Evolutionary conservation across 2,797 vertebrate genomes (phyloP), one percentile per base, ranked within the genome.

Genomic region (Nannoperca obscura): DNA sequence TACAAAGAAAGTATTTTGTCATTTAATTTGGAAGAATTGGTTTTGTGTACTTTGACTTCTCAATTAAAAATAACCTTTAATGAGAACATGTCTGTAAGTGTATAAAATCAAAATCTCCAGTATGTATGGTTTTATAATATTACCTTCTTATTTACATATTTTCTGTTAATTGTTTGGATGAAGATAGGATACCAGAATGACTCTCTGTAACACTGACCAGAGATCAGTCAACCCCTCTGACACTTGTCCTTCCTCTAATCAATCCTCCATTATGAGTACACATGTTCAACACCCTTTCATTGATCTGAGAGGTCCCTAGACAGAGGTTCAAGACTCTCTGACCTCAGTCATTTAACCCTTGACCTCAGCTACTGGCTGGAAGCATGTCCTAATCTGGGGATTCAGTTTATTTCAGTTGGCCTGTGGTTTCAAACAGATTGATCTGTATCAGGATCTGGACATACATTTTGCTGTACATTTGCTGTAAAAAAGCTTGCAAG

Each of bases 331-430:
- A 85, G 84, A 81, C 86, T 63, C 85, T 93, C 81, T 95, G 95
- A 95, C 95, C 95, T 95, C 91, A 92, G 90, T 89, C 94, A 95
- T 95, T 96, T 96, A 96, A 96, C 96, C 96, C 89, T 88, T 95
- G 95, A 95, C 95, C 95, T 92, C 82, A 92, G 89, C 88, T 91
- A 85, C 87, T 76, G 68, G 79, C 74, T 88, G 90, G 90, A 94
- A 90, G 92, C 94, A 93, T 91, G 88, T 90, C 93, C 93, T 93
- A 92, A 92, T 93, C 36, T 91, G 88, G 92, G 90, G 93, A 94
- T 94, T 92, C 89, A 87, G 75, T 89, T 87, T 71, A 77, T 92
- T 95, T 94, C 89, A 93, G 94, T 93, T 93, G 85, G 92, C 89
- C 91, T 90, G 92, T 89, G 92, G 83, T 88, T 90, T 93, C 88